Evolutionary conservation across 2,113 vertebrate species (phyloP), one percentile per base, ranked within the genome.

Genomic region (Calonectris borealis): DNA sequence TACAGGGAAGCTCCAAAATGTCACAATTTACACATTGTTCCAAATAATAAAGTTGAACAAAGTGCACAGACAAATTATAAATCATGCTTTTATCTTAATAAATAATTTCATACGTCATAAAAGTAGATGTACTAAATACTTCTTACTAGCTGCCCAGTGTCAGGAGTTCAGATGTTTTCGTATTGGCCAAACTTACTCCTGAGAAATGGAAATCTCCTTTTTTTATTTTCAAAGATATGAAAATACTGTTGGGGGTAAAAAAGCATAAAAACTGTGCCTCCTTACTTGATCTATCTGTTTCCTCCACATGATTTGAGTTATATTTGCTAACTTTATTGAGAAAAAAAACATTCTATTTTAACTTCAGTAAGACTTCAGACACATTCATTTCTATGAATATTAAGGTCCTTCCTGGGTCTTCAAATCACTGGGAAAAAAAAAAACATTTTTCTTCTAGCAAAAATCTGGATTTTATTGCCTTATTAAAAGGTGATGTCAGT

Each of bases 61-160:
- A 86, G 31, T 25, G 29, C 17, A 82, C 11, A 64, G 44, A 72
- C 54, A 91, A 90, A 78, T 54, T 20, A 86, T 49, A 92, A 90
- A 92, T 83, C 32, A 88, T 34, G 32, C 8, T 90, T 90, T 94
- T 72, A 76, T 85, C 90, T 90, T 79, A 83, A 86, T 92, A 94
- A 93, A 68, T 79, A 60, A 94, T 72, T 93, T 66, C 20, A 14
- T 46, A 40, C 7, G 4, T 85, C 82, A 64, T 42, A 46, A 27
- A 93, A 84, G 16, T 31, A 76, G 18, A 76, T 55, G 51, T 46
- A 58, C 54, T 69, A 71, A 95, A 77, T 81, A 57, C 3, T 71
- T 85, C 65, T 77, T 89, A 73, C 24, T 80, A 70, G 29, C 62
- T 92, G 86, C 83, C 66, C 79, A 78, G 46, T 49, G 36, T 65